Evolutionary conservation across 2,113 vertebrate genomes (phyloP).

Genomic region (Crotalus helleri): DNA sequence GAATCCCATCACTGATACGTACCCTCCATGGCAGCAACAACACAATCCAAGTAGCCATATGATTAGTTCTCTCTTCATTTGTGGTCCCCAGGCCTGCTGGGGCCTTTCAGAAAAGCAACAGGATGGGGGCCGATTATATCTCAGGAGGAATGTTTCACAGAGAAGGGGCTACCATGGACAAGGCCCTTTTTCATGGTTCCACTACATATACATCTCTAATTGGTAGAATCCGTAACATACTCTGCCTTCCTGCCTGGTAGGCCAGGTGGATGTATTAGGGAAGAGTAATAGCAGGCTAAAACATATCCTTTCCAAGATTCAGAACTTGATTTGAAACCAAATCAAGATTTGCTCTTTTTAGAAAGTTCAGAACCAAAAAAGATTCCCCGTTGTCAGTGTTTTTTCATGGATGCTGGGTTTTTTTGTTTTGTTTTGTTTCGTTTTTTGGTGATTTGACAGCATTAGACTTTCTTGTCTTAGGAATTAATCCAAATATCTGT

Average conservation of each 20-base stretch:
- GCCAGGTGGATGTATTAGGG: neutral
- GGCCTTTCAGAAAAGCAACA: no score
- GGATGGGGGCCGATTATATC: no score
- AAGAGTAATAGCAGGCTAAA: neutral
- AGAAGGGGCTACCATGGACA: no score
- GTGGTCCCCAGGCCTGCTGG: no score
- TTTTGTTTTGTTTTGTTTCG: neutral
- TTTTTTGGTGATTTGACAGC: neutral
- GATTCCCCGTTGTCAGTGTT: neutral
- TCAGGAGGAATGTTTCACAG: no score
- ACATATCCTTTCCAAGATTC: neutral
- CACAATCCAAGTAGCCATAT: no score
- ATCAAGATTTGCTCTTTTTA: neutral
- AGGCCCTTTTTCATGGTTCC: no score
- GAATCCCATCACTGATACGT: neutral
- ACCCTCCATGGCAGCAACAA: no score
- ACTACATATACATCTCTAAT: no score
- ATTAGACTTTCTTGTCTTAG: neutral
- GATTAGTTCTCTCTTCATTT: no score
- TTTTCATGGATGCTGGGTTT: neutral
- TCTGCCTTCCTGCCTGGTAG: neutral
- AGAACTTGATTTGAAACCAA: neutral
- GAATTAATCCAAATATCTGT: conserved; percentile 25
- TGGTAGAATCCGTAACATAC: neutral
- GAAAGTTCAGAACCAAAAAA: neutral